Base-by-base conservation (phyloP, 2,888 invertebrate species). In the Xanthia icteritia region DNA sequence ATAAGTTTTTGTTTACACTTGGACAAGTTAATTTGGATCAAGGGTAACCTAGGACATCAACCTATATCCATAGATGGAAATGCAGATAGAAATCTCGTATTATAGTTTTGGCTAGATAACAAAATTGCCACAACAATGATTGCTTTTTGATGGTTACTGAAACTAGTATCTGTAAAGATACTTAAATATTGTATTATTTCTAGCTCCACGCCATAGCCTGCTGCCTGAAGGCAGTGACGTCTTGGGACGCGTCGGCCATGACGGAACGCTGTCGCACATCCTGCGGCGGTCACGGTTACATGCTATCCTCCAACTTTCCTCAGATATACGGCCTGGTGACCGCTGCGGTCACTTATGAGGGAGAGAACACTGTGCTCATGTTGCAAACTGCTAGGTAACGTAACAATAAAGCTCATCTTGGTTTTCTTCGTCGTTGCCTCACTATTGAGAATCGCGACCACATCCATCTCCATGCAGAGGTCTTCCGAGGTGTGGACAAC, bases 231-330 rank as follows among this genome's bases (percentile, higher is more conserved):
- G 99, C 99, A 1, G 97, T 99, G 61, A 97, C 98, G 77, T 97
- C 99, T 13, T 97, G 97, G 5, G 98, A 98, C 92, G 97, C 97
- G 1, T 97, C 98, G 0, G 93, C 94, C 23, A 98, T 98, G 45
- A 97, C 99, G 8, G 99, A 99, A 92, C 97, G 97, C 56, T 98
- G 98, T 86, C 97, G 99, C 1, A 95, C 98, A 87, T 97, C 99
- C 0, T 99, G 99, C 92, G 99, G 99, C 4, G 99, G 99, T 0
- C 99, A 99, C 92, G 99, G 99, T 8, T 99, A 98, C 95, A 98
- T 99, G 98, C 97, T 98, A 72, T 97, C 98, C 45, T 98, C 99
- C 54, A 99, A 98, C 92, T 97, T 99, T 69, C 99, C 99, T 0
- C 97, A 98, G 68, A 98, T 98, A 5, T 99, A 99, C 89, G 98